Conservation (phyloP, 2,888 invertebrate species). For the Sepioteuthis lessoniana region DNA sequence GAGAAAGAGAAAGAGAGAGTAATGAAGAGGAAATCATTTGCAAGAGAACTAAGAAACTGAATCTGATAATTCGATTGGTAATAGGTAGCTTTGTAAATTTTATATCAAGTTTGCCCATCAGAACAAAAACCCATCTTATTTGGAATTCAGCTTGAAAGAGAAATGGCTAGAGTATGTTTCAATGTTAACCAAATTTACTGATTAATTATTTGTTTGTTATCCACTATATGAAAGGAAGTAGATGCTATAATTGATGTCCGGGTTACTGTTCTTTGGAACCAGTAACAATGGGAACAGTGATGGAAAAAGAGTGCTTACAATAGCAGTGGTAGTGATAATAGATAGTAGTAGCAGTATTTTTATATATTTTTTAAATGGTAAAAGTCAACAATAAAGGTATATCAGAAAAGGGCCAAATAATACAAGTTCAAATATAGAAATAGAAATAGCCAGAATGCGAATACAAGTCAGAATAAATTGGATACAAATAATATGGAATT, state of each 20-base stretch:
- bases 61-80: neutral
- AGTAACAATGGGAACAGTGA: neutral
- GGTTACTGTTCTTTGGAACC: neutral
- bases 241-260: neutral
- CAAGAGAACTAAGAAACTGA: neutral
- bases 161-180: neutral
- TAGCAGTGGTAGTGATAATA: neutral
- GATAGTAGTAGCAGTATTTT: neutral
- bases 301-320: neutral
- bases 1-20: neutral
- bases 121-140: neutral
- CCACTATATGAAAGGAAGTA: neutral
- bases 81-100: neutral
- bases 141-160: slow-evolving; percentile 3
- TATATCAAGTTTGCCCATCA: neutral
- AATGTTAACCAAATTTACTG: neutral
- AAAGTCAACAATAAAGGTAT: too few species aligned
- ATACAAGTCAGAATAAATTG: too few species aligned
- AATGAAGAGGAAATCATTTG: neutral
- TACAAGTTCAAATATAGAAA: too few species aligned
- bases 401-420: too few species aligned
- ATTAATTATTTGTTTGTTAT: slow-evolving; percentile 10
- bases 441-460: too few species aligned
- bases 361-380: too few species aligned
- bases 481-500: too few species aligned